Base-by-base conservation (phyloP, 30 jellyfish, hydroid and myxozoan species). In the Turritopsis dohrnii region DNA sequence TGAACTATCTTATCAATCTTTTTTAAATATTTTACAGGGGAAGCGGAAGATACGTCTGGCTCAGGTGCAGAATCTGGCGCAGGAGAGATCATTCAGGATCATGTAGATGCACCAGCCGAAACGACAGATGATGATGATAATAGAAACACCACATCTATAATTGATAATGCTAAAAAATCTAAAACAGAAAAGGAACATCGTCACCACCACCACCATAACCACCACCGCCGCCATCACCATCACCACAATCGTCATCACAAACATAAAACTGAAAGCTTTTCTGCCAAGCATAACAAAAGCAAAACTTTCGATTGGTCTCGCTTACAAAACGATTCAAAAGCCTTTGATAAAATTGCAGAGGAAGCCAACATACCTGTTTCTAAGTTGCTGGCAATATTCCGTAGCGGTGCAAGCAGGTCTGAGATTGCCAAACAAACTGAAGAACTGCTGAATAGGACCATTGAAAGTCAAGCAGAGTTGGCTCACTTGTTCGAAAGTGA, bases 131-230 rank as follows among this genome's bases (percentile, higher is more conserved):
- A 69, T n/a, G 30, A 27, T 9, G 22, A 21, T 19, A 23, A 21
- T 19, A 27, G 77, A n/a, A n/a, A 23, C 77, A 69, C 28, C 22
- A 27, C 28, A 7, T 27, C 60, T 41, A 41, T 41, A 3, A 13
- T 13, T 41, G 60, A 41, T 41, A 41, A 41, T 13, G 60, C 60
- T 41, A 72, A 72, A 72, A 72, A 53, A 72, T 72, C 81, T 1
- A 72, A 72, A 8, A 41, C 60, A 53, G 31, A 18, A 72, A 72
- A 72, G 22, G 52, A 17, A 69, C 77, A 69, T 7, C 77, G 17
- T 1, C 77, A 17, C 13, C 72, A 66, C 60, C 92, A 89, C 54
- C 94, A 89, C 66, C 96, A 89, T 29, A 94, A 89, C 75, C 96
- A 84, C 53, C 96, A 89, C 71, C 93, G 85, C 60, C 90, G 75